phyloP scores from a whole-genome alignment of 2,113 vertebrate species.

The Siphamia tubifer region DNA sequence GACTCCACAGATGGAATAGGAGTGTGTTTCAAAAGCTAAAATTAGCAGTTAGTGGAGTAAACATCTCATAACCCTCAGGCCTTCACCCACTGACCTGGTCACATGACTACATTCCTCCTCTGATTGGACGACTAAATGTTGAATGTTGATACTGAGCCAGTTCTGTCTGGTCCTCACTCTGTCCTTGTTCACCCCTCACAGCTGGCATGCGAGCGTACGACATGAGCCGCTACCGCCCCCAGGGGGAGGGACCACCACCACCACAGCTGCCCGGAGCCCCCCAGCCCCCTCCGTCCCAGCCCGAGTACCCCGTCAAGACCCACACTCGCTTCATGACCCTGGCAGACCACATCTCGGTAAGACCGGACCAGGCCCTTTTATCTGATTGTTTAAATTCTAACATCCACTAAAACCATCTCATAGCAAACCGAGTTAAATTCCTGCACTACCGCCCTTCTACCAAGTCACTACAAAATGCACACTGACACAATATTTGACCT shows the following conservation, averaged over 20 bases:
- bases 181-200: conserved; percentile 41
- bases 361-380: too few relatives aligned
- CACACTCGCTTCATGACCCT: conserved; percentile 92
- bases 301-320: conserved; percentile 87
- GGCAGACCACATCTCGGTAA: conserved; percentile 97
- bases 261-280: conserved; percentile 83
- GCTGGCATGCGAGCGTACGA: conserved; percentile 85
- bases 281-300: conserved; percentile 84
- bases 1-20: not conserved
- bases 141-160: too few relatives aligned
- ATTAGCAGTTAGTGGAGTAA: conserved; percentile 17
- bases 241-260: conserved; percentile 63
- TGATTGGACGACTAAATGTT: too few relatives aligned
- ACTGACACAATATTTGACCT: too few relatives aligned
- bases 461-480: too few relatives aligned
- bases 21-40: conserved; percentile 10
- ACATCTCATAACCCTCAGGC: conserved; percentile 17
- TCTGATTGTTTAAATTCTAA: too few relatives aligned
- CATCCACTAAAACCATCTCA: too few relatives aligned
- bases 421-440: too few relatives aligned
- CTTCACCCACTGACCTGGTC: conserved; percentile 42
- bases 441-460: too few relatives aligned
- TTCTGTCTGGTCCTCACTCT: conserved; percentile 2
- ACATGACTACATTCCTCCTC: too few relatives aligned
- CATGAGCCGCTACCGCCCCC: conserved; percentile 83